Conservation (phyloP, 2,113 vertebrate genomes). For the Cisticola juncidis region DNA sequence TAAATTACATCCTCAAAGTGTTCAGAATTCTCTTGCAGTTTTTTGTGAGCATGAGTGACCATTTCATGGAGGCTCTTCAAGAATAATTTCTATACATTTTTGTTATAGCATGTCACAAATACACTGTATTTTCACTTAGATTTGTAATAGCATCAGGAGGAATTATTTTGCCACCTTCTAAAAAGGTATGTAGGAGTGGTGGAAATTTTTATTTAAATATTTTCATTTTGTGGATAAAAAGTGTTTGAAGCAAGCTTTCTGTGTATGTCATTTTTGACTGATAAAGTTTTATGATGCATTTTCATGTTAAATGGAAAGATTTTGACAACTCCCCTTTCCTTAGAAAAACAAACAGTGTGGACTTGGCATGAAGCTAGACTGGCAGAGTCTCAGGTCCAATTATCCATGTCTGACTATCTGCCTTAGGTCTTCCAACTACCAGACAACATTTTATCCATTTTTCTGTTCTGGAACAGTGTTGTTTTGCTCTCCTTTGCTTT, state of each 20-base stretch:
- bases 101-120: neutral
- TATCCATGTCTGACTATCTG: neutral
- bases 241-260: neutral
- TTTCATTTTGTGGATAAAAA: neutral
- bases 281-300: neutral
- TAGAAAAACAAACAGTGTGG: neutral
- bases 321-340: neutral
- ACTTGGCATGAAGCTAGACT: neutral
- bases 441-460: neutral
- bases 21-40: neutral
- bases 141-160: neutral
- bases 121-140: neutral
- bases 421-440: neutral
- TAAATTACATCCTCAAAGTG: neutral
- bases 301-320: neutral
- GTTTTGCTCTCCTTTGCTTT: neutral
- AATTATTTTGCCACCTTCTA: neutral
- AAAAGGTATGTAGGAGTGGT: neutral
- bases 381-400: neutral
- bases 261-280: neutral
- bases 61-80: neutral
- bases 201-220: neutral
- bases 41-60: neutral
- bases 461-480: neutral
- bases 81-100: neutral